Percentiles rank a stretch among this genome's conserved stretches.
Conservation (phyloP, 1,140 invertebrate genomes). For the Trachymyrmex septentrionalis region DNA sequence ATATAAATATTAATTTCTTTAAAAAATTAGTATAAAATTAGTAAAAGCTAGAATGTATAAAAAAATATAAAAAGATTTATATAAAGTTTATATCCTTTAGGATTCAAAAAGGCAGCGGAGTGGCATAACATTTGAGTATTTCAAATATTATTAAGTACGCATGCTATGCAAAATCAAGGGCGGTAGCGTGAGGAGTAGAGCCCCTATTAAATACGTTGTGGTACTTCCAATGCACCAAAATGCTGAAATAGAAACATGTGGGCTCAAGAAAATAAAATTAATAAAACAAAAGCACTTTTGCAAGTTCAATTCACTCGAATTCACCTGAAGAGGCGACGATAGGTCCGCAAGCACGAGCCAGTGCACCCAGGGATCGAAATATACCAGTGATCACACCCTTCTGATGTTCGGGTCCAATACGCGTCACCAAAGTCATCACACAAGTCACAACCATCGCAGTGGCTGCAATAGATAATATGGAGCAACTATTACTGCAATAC, state of each 20-base stretch:
- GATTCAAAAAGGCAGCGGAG: not conserved
- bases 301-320: slow-evolving; percentile 45
- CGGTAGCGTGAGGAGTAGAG: slow-evolving; percentile 89
- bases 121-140: not conserved
- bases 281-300: slow-evolving; percentile 12
- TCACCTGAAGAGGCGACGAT: slow-evolving; percentile 93
- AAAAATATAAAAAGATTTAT: slow-evolving; percentile 62
- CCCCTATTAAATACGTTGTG: slow-evolving; percentile 91
- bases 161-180: slow-evolving; percentile 87
- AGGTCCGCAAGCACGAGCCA: slow-evolving; percentile 97
- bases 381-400: slow-evolving; percentile 97
- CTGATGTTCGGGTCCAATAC: slow-evolving; percentile 93
- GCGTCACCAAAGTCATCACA: slow-evolving; percentile 95
- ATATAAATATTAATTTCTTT: slow-evolving; percentile 1
- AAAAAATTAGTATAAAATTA: slow-evolving; percentile 30
- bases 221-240: slow-evolving; percentile 94
- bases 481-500: not conserved
- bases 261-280: not conserved
- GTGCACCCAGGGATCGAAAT: slow-evolving; percentile 96
- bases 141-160: slow-evolving; percentile 6
- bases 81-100: not conserved
- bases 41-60: slow-evolving; percentile 26
- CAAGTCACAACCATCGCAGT: slow-evolving; percentile 98
- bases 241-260: slow-evolving; percentile 86
- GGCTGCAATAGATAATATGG: slow-evolving; percentile 87